phyloP scores from a whole-genome alignment of 2,888 invertebrate species.

The Drosophila planitibia region DNA sequence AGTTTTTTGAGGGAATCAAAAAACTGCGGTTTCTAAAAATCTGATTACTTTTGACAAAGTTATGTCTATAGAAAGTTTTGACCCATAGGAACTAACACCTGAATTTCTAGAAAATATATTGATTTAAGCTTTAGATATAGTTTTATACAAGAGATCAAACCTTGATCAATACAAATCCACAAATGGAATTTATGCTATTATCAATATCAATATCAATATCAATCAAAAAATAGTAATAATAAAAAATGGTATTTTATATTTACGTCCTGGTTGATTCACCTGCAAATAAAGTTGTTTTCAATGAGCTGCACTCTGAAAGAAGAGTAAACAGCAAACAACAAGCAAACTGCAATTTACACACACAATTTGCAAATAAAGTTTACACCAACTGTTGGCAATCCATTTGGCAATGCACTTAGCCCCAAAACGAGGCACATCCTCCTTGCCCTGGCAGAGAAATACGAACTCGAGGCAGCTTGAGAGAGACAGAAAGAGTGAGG shows the following conservation, averaged over 20 bases:
- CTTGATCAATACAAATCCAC: background rate
- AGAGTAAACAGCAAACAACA: slow-evolving; percentile 35
- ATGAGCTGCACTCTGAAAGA: slow-evolving; percentile 27
- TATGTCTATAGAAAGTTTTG: background rate
- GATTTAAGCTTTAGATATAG: background rate
- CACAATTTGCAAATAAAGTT: slow-evolving; percentile 68
- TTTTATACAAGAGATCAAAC: background rate
- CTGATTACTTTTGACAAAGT: background rate
- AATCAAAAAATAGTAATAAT: background rate
- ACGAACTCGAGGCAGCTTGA: slow-evolving; percentile 8
- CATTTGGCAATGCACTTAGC: slow-evolving; percentile 64
- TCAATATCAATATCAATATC: slow-evolving; percentile 8
- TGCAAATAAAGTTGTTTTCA: slow-evolving; percentile 65
- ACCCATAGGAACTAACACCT: background rate
- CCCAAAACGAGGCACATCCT: slow-evolving; percentile 39
- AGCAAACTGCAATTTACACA: slow-evolving; percentile 58
- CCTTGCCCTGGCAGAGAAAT: background rate
- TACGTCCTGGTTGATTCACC: slow-evolving; percentile 43
- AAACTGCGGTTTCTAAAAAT: background rate
- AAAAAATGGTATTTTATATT: slow-evolving; percentile 60
- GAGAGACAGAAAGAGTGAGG: background rate
- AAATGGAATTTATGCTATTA: slow-evolving; percentile 11
- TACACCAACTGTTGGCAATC: slow-evolving; percentile 43
- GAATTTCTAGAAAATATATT: background rate
- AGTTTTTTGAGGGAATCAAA: background rate